Evolutionary conservation across 1,140 invertebrate species (phyloP).

Genomic region (Solen grandis): DNA sequence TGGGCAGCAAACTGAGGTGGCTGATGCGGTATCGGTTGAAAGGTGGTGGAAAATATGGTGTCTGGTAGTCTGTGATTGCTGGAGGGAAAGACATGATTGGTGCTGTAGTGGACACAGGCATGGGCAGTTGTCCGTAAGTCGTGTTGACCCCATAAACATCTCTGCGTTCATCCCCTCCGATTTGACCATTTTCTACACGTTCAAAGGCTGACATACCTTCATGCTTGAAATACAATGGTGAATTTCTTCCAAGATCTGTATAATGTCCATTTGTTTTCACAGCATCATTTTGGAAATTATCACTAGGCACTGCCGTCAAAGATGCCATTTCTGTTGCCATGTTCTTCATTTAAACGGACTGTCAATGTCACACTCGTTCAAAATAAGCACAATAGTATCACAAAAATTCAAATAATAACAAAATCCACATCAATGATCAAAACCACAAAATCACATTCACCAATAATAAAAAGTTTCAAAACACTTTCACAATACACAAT

Average conservation of each 20-base stretch:
- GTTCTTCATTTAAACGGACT: not conserved
- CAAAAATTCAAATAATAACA: too few species aligned
- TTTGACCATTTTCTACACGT: conserved; percentile 44
- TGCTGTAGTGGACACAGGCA: conserved; percentile 1
- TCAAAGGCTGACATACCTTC: conserved; percentile 47
- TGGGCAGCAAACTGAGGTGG: conserved; percentile 34
- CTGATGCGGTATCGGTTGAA: conserved; percentile 46
- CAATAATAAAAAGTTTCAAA: too few species aligned
- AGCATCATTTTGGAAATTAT: conserved; percentile 7
- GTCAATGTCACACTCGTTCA: too few species aligned
- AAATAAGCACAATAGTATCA: too few species aligned
- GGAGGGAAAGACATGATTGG: conserved; percentile 34
- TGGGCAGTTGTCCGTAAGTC: conserved; percentile 1
- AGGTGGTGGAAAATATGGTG: conserved; percentile 51
- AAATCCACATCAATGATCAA: too few species aligned
- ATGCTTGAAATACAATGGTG: conserved; percentile 41
- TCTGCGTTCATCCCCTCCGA: conserved; percentile 24
- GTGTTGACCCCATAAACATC: conserved; percentile 28
- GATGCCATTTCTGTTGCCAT: conserved; percentile 44
- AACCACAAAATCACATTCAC: too few species aligned
- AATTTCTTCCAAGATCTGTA: conserved; percentile 32
- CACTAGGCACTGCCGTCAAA: not conserved
- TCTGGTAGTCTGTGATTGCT: conserved; percentile 47
- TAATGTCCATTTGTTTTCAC: conserved; percentile 39
- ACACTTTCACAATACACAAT: too few species aligned